These are phyloP conservation scores for Heliconius ismenius DNA, from an alignment of 2,888 invertebrate genomes.

Conservation along the genomic window DNA sequence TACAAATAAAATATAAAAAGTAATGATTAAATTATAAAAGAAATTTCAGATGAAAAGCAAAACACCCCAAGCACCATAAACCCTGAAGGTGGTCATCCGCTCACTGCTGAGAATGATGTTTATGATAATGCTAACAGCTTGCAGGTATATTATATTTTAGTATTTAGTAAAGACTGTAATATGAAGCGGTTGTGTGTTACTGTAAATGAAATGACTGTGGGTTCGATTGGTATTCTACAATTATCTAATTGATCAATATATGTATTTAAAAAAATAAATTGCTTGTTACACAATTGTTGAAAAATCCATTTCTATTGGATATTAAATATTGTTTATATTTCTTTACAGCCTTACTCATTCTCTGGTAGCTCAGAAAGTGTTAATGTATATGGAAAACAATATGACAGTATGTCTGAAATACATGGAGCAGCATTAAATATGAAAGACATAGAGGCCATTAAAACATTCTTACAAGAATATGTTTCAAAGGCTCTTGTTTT, in stretches of 20 bases:
- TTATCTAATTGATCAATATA: background rate
- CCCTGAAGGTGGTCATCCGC: slow-evolving; percentile 83
- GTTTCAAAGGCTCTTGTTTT: slow-evolving; percentile 92
- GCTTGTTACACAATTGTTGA: background rate
- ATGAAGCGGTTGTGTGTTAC: too few species aligned
- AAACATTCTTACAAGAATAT: slow-evolving; percentile 93
- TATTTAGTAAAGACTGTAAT: background rate
- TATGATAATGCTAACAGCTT: slow-evolving; percentile 81
- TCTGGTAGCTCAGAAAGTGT: slow-evolving; percentile 83
- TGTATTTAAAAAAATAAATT: background rate
- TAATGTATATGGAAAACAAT: slow-evolving; percentile 74
- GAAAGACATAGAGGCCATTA: slow-evolving; percentile 92
- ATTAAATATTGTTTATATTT: background rate
- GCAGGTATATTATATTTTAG: slow-evolving; percentile 59
- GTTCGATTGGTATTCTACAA: background rate
- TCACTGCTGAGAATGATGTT: slow-evolving; percentile 84
- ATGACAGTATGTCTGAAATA: slow-evolving; percentile 77
- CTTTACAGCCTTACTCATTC: slow-evolving; percentile 74
- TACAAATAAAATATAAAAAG: background rate
- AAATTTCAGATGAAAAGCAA: slow-evolving; percentile 30
- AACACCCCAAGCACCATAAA: slow-evolving; percentile 9
- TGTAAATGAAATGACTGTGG: background rate
- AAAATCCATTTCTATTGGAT: background rate
- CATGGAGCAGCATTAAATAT: slow-evolving; percentile 90
- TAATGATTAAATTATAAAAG: background rate